These are phyloP conservation scores for Cecropterus lyciades DNA, from an alignment of 1,140 invertebrate species.

Conservation along the genomic window DNA sequence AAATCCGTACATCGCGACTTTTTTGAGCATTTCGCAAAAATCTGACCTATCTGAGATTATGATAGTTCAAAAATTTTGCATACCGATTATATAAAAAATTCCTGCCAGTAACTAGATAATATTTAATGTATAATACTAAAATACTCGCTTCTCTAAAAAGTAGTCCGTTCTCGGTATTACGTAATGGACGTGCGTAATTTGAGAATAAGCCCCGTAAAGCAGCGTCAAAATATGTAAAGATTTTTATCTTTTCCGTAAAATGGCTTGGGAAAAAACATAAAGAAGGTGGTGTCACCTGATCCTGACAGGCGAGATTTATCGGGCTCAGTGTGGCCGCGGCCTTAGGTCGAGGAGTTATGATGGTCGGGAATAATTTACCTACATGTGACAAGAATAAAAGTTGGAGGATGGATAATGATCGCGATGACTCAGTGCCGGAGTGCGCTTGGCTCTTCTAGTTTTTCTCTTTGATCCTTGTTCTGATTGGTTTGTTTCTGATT, in stretches of 20 bases:
- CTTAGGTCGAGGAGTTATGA: constrained; percentile 79
- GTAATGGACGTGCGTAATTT: constrained; percentile 81
- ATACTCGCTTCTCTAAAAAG: constrained; percentile 50
- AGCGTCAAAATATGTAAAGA: constrained; percentile 85
- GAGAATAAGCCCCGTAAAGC: constrained; percentile 79
- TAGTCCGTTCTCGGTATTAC: constrained; percentile 73
- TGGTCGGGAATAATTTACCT: constrained; percentile 76
- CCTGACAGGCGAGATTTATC: constrained; percentile 80
- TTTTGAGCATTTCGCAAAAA: too few species aligned
- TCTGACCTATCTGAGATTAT: too few species aligned
- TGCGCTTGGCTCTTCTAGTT: constrained; percentile 42
- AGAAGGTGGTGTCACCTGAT: constrained; percentile 85
- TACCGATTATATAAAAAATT: too few species aligned
- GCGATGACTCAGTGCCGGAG: constrained; percentile 48
- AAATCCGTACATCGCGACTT: too few species aligned
- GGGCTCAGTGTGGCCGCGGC: constrained; percentile 73
- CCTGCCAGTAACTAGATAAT: too few species aligned
- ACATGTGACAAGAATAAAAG: constrained; percentile 72
- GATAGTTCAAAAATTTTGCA: too few species aligned
- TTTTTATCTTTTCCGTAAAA: constrained; percentile 85
- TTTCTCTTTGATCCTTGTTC: constrained; percentile 34
- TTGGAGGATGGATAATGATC: constrained; percentile 66
- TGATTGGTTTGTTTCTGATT: constrained; percentile 42
- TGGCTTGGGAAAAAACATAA: constrained; percentile 85
- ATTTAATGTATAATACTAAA: too few species aligned